Conservation (phyloP, 64 coral and sea anemone species). For the Dendrophyllia cribrosa region DNA sequence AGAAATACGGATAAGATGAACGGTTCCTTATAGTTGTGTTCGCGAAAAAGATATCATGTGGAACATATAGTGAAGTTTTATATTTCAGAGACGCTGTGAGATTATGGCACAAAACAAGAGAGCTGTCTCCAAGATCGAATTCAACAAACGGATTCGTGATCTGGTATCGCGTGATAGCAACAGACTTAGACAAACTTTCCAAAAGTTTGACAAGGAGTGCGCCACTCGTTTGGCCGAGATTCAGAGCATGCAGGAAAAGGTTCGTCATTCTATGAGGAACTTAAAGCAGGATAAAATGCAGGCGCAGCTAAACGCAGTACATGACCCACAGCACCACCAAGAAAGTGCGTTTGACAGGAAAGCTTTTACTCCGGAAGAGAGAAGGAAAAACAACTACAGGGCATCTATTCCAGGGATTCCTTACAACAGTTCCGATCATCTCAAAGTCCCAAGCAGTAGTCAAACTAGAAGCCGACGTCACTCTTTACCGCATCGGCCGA, state of each 20-base stretch:
- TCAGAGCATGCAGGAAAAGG: constrained; percentile 88
- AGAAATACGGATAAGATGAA: not conserved
- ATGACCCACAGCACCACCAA: not conserved
- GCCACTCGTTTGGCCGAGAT: constrained; percentile 84
- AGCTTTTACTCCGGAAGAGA: not conserved
- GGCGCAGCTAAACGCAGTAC: not conserved
- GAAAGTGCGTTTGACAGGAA: not conserved
- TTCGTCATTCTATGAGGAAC: constrained; percentile 84
- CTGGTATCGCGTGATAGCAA: constrained; percentile 74
- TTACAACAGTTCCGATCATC: not conserved
- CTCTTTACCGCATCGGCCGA: constrained; percentile 38
- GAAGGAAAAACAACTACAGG: not conserved
- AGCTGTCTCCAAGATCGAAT: constrained; percentile 43
- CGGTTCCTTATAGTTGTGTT: no score
- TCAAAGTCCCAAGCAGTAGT: constrained; percentile 18
- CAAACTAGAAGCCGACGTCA: not conserved
- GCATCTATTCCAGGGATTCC: not conserved
- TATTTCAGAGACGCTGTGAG: not conserved
- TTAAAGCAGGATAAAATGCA: constrained; percentile 76
- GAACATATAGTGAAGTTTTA: not conserved
- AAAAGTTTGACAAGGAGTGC: constrained; percentile 82
- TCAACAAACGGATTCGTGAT: constrained; percentile 90
- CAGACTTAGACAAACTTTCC: constrained; percentile 54
- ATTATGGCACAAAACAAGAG: constrained; percentile 28
- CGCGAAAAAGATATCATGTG: no score